Evolutionary conservation across 2,113 vertebrate species (phyloP), one percentile per base, ranked within the genome.

Genomic region (Myotis lucifugus): DNA sequence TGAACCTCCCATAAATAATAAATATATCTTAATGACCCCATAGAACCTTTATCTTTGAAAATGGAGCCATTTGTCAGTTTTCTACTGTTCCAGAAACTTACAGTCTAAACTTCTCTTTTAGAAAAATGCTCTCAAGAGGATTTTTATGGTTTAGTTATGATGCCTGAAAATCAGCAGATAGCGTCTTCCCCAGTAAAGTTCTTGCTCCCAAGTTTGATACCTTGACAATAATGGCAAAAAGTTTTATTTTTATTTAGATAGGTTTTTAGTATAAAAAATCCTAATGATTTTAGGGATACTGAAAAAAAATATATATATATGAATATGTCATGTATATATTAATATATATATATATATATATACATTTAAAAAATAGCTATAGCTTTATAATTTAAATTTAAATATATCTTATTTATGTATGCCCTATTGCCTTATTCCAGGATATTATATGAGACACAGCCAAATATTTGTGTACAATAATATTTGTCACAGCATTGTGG

Each of bases 61-160:
- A 48, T 4, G 25, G 7, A 86, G 34, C 50, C 1, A 66, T 37
- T 76, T 85, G 15, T 37, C 10, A 70, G 5, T 37, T 85, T 94
- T 85, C 14, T 18, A 9, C 8, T 95, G 1, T 37, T 89, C 25
- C 34, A 87, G 46, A 83, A 83, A 48, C n/a, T 27, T 82, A 48
- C 42, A 52, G 8, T 25, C 8, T 79, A 87, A 92, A 92, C 18
- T 54, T 79, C 13, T 74, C 15, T 74, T 93, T 93, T 27, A 84
- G 2, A 46, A 90, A 95, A 87, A 93, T 70, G 10, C 0, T 86
- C 9, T 87, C 13, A 66, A 61, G 14, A 93, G 29, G 40, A 95
- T 97, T 88, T 85, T 50, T 23, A 59, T 37, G 48, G 1, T 19
- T 88, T 70, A 48, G 29, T 94, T 93, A 46, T 27, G 21, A 93